Evolutionary conservation across 2,888 invertebrate genomes (phyloP).

Genomic region (Orchestes rusci): DNA sequence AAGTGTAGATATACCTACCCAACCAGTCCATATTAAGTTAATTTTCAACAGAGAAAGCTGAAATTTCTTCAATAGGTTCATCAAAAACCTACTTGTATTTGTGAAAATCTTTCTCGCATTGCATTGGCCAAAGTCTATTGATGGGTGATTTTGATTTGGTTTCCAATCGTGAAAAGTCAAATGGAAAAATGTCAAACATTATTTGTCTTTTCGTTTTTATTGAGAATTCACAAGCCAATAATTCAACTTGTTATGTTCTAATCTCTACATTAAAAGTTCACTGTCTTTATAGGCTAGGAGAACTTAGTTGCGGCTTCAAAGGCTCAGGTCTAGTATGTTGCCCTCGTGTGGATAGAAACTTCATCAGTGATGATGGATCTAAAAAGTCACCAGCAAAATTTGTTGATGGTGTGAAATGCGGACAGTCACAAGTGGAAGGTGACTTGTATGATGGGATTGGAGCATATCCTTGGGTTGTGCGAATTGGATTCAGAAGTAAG

Average conservation of each 20-base stretch:
- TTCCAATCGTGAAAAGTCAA: too few relatives aligned
- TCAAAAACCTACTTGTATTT: too few relatives aligned
- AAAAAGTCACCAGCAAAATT: conserved; percentile 28
- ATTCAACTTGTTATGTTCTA: neutral
- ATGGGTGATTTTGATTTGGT: too few relatives aligned
- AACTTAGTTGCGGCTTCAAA: conserved; percentile 53
- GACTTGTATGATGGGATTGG: conserved; percentile 61
- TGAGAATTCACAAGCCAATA: neutral
- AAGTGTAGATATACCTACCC: too few relatives aligned
- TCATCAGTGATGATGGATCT: conserved; percentile 5
- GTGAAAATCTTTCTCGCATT: too few relatives aligned
- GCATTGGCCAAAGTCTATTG: too few relatives aligned
- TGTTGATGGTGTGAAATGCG: conserved; percentile 50
- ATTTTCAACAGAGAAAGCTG: too few relatives aligned
- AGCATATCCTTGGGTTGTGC: conserved; percentile 67
- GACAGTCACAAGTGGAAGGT: conserved; percentile 59
- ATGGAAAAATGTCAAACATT: too few relatives aligned
- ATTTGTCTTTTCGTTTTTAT: too few relatives aligned
- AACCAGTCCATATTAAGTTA: too few relatives aligned
- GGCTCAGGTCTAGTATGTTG: conserved; percentile 55
- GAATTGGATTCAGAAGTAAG: conserved; percentile 69
- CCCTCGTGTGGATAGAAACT: conserved; percentile 40
- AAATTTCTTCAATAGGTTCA: too few relatives aligned
- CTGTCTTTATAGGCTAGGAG: conserved; percentile 46
- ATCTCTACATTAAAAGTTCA: neutral